A percentile compares a stretch with the other conserved stretches of the same genome.
These are phyloP conservation scores for Daptonema setosum DNA, from an alignment of 2,888 invertebrate species.

Conservation along the genomic window DNA sequence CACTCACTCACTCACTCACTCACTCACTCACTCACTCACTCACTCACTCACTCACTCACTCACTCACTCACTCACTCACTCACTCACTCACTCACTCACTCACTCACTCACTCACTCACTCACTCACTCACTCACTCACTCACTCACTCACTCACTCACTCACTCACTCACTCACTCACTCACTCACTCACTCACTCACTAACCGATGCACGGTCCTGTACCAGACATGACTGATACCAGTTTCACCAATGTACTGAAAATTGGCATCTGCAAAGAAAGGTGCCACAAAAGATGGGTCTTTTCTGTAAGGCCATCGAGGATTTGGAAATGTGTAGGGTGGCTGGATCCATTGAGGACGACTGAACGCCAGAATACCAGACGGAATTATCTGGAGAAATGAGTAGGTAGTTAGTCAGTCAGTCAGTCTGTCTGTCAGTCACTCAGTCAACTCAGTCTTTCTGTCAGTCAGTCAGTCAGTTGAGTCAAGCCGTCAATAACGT, in stretches of 20 bases:
- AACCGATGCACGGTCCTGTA: conserved; percentile 12
- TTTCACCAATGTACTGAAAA: conserved; percentile 14
- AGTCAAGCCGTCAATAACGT: not conserved
- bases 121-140: not conserved
- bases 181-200: not conserved
- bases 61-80: not conserved
- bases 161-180: not conserved
- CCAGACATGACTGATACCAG: conserved; percentile 16
- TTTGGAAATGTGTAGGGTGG: conserved; percentile 19
- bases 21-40: not conserved
- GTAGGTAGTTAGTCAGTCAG: not conserved
- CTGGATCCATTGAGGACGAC: conserved; percentile 16
- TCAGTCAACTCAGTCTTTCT: too few species aligned
- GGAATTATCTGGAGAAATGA: conserved; percentile 13
- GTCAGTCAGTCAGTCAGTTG: not conserved
- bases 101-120: not conserved
- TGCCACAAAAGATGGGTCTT: conserved; percentile 16
- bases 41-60: not conserved
- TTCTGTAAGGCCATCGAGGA: conserved; percentile 15
- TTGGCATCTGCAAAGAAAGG: conserved; percentile 16
- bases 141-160: not conserved
- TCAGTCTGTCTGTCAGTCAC: not conserved
- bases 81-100: not conserved
- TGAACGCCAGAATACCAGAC: conserved; percentile 15
- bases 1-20: not conserved